Conservation (phyloP, 2,888 invertebrate species). For the Mactromeris polynyma region DNA sequence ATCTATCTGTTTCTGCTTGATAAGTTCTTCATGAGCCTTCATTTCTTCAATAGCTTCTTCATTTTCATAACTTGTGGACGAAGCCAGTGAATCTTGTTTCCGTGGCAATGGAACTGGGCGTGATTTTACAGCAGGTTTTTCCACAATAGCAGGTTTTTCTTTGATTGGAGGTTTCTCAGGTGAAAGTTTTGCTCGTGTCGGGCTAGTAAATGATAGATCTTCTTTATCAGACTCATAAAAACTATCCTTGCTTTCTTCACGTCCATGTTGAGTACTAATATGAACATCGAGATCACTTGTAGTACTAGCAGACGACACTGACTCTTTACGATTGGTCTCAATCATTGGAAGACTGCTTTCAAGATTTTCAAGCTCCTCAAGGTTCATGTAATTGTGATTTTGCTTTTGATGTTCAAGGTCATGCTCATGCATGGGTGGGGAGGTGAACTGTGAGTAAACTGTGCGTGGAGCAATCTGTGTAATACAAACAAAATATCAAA, state of each 20-base stretch:
- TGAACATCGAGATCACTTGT: conserved; percentile 38
- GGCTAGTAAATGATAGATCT: conserved; percentile 54
- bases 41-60: conserved; percentile 70
- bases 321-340: conserved; percentile 31
- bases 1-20: conserved; percentile 21
- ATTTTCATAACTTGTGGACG: conserved; percentile 74
- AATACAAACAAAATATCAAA: conserved; percentile 50
- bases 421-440: conserved; percentile 61
- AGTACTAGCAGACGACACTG: conserved; percentile 44
- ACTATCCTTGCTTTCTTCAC: conserved; percentile 74
- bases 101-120: conserved; percentile 73
- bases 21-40: conserved; percentile 62
- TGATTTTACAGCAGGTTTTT: conserved; percentile 51
- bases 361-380: conserved; percentile 53
- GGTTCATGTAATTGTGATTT: conserved; percentile 63
- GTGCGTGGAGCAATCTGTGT: conserved; percentile 61
- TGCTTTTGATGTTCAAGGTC: conserved; percentile 32
- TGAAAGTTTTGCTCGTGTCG: conserved; percentile 21
- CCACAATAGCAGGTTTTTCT: conserved; percentile 48
- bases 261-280: conserved; percentile 16
- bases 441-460: conserved; percentile 47
- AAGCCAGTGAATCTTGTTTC: conserved; percentile 68
- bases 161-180: conserved; percentile 40
- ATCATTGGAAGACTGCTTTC: conserved; percentile 48
- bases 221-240: conserved; percentile 84